phyloP scores from a whole-genome alignment of 2,888 invertebrate species.

The Zygogramma bicolorata region DNA sequence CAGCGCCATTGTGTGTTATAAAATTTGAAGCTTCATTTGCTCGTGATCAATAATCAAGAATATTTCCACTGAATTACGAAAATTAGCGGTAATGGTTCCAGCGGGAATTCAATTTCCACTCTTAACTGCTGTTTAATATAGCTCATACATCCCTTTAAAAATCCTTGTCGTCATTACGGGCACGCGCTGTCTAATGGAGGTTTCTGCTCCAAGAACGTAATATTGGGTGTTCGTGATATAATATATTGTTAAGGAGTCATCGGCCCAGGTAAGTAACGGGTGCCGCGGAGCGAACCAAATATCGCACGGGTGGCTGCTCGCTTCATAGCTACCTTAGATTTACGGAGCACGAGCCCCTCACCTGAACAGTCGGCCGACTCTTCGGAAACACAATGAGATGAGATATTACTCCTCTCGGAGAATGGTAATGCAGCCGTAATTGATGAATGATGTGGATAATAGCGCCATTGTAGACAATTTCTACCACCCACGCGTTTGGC shows the following conservation, averaged over 20 bases:
- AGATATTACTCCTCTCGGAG: slow-evolving; percentile 51
- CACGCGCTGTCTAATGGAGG: slow-evolving; percentile 35
- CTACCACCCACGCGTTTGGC: slow-evolving; percentile 28
- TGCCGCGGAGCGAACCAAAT: slow-evolving; percentile 64
- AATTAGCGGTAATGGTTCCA: no score
- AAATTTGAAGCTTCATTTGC: no score
- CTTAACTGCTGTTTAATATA: no score
- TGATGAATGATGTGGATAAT: slow-evolving; percentile 48
- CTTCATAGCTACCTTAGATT: slow-evolving; percentile 58
- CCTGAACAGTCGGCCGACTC: slow-evolving; percentile 24
- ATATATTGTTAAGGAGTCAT: slow-evolving; percentile 64
- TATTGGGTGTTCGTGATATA: slow-evolving; percentile 50
- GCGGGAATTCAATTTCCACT: no score
- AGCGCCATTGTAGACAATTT: slow-evolving; percentile 46
- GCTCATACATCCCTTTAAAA: neutral
- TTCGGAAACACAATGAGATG: slow-evolving; percentile 54
- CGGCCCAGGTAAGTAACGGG: slow-evolving; percentile 63
- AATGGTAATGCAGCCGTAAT: slow-evolving; percentile 41
- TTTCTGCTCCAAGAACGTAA: slow-evolving; percentile 42
- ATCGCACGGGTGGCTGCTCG: slow-evolving; percentile 65
- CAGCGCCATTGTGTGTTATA: no score
- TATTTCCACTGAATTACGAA: no score
- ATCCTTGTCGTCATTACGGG: slow-evolving; percentile 19
- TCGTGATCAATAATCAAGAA: no score
- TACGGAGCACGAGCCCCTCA: slow-evolving; percentile 61